phyloP scores from a whole-genome alignment of 2,797 vertebrate genomes.

The Margarornis squamiger region DNA sequence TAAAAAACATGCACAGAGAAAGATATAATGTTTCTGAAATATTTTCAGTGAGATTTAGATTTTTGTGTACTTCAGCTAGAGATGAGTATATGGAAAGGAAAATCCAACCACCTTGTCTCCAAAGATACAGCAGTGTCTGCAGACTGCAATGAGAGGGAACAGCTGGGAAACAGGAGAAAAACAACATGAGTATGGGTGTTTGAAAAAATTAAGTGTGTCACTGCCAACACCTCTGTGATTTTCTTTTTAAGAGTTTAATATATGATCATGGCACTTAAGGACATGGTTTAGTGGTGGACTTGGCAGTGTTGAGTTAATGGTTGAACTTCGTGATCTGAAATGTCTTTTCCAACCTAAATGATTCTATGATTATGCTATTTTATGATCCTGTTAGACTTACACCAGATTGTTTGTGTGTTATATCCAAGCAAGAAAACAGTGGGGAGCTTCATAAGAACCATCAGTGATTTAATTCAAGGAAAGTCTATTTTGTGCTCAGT shows the following conservation, averaged over 20 bases:
- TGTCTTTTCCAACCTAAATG: not conserved
- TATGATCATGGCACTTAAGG: not conserved
- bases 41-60: not conserved
- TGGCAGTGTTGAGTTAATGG: not conserved
- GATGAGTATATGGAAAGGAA: not conserved
- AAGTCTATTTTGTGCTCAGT: not conserved
- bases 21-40: not conserved
- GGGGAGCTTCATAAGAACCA: not conserved
- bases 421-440: not conserved
- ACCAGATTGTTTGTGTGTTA: not conserved
- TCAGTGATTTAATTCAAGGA: not conserved
- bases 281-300: not conserved
- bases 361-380: not conserved
- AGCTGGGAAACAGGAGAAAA: not conserved
- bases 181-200: not conserved
- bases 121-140: not conserved
- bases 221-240: not conserved
- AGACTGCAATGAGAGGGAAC: not conserved
- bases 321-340: not conserved
- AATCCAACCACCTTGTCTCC: not conserved
- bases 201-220: not conserved
- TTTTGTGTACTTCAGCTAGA: not conserved
- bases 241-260: not conserved
- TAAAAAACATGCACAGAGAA: not conserved
- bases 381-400: not conserved